A percentile compares a stretch with the other conserved stretches of the same genome.
Conservation (phyloP, 2,888 invertebrate genomes). For the Ectobius pallidus region DNA sequence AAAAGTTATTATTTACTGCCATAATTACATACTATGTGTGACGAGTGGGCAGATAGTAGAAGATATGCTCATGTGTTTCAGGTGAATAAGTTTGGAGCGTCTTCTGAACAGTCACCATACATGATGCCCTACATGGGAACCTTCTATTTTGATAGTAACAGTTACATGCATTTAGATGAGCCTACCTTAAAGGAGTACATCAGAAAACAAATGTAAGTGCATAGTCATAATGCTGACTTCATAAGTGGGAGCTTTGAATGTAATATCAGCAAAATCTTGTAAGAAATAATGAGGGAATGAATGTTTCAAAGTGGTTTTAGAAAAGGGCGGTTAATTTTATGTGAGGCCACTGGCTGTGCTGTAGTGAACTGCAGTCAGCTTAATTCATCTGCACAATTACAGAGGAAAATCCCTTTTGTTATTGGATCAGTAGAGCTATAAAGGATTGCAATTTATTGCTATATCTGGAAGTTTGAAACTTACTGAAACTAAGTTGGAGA, state of each 20-base stretch:
- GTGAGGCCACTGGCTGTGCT: too few relatives aligned
- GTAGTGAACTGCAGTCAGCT: too few relatives aligned
- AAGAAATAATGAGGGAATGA: neutral
- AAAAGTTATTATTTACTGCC: neutral
- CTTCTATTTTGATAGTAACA: conserved; percentile 66
- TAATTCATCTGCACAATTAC: too few relatives aligned
- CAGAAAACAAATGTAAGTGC: conserved; percentile 88
- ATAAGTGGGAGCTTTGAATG: too few relatives aligned
- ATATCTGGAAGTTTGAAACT: too few relatives aligned
- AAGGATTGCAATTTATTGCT: too few relatives aligned
- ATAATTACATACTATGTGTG: too few relatives aligned
- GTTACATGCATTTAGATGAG: conserved; percentile 64
- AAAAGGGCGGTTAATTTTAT: too few relatives aligned
- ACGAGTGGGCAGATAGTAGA: too few relatives aligned
- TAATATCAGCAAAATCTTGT: neutral
- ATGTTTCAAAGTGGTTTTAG: conserved; percentile 14
- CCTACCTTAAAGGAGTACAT: conserved; percentile 80
- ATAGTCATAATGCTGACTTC: neutral
- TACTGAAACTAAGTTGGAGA: too few relatives aligned
- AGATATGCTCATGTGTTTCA: conserved; percentile 34
- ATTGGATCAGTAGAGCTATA: too few relatives aligned
- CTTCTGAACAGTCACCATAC: conserved; percentile 46
- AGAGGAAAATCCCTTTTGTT: too few relatives aligned
- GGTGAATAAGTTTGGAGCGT: conserved; percentile 41
- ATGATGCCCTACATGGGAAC: conserved; percentile 65